Conservation (phyloP, 2,797 vertebrate genomes). For the Amazona ochrocephala region DNA sequence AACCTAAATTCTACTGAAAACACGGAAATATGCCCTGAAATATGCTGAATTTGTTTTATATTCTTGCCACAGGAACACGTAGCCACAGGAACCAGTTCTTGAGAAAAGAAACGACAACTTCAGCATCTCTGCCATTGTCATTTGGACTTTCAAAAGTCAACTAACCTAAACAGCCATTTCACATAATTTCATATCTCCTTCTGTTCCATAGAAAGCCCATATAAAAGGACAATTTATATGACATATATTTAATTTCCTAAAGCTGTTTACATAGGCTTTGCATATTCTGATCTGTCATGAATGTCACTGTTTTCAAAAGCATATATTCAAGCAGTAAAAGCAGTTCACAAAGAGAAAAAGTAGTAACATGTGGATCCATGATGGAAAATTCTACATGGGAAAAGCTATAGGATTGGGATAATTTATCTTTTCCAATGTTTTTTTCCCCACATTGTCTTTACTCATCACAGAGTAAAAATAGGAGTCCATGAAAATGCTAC, state of each 20-base stretch:
- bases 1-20: not conserved
- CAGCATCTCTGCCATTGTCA: not conserved
- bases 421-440: not conserved
- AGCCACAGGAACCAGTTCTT: not conserved
- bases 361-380: not conserved
- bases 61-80: not conserved
- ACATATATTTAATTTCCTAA: not conserved
- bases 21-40: accelerated
- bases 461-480: not conserved
- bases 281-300: not conserved
- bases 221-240: not conserved
- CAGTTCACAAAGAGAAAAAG: not conserved
- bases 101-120: not conserved
- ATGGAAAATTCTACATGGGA: not conserved
- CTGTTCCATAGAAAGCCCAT: not conserved
- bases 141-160: not conserved
- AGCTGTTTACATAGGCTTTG: not conserved
- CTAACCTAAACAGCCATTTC: not conserved
- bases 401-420: not conserved
- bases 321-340: not conserved
- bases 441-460: accelerated
- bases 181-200: not conserved
- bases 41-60: not conserved
- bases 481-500: not conserved
- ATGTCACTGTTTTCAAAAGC: not conserved